Base-by-base conservation (phyloP, 1,140 invertebrate species). In the Atta texana region DNA sequence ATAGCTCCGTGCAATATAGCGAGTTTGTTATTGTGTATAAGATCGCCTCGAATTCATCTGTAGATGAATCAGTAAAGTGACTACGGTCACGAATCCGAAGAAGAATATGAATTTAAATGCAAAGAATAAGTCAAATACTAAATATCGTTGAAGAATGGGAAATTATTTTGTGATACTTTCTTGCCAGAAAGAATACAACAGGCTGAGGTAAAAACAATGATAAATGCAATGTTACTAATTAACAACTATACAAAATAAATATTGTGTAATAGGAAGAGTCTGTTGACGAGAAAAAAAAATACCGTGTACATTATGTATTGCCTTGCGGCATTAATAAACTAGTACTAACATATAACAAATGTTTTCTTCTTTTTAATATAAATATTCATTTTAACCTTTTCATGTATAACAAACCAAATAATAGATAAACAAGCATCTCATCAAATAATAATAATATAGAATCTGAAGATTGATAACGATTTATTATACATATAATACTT, bases 161-260 rank as follows among this genome's bases (percentile, higher is more conserved):
- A 95, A 94, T 94, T 95, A 95, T 95, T 95, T 95, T 95, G 94
- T 95, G 94, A 95, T 95, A 95, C 94, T 94, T 94, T 94, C 95
- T 95, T 95, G 94, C 92, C 93, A 94, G 94, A 95, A 94, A 95
- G 94, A 95, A 95, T 94, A 95, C 93, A 95, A 94, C 93, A 94
- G 93, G 93, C 94, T 94, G 93, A 93, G 89, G 90, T 92, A 89
- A 92, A 64, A 91, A 92, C 92, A 61, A 93, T 93, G 93, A 92
- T 92, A 92, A 94, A 94, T 93, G 92, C 91, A 93, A 95, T 95
- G 93, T 95, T 95, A 95, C 92, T 92, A 90, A 94, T 93, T 93
- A 93, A 93, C 90, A 88, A 93, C 91, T 92, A 94, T 93, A 93
- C 81, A 93, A 92, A 94, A 92, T 94, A 93, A 94, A 93, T 94